Conservation (phyloP, 2,113 vertebrate species). For the Fulica atra region DNA sequence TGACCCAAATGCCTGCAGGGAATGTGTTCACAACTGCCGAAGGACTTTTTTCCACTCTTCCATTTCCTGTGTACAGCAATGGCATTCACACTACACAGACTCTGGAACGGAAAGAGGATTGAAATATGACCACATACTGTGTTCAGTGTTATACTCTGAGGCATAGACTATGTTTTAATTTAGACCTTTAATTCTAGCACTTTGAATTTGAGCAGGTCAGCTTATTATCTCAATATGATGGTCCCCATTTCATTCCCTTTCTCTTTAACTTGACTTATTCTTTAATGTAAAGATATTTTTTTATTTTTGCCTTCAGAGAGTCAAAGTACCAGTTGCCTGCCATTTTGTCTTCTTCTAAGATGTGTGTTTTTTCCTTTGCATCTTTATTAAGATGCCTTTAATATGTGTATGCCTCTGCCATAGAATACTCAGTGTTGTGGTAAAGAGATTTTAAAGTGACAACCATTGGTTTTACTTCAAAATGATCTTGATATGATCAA, state of each 20-base stretch:
- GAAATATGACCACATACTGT: slow-evolving; percentile 88
- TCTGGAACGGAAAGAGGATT: slow-evolving; percentile 98
- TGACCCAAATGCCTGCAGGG: slow-evolving; percentile 92
- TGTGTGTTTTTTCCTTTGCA: slow-evolving; percentile 86
- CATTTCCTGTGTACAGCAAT: slow-evolving; percentile 98
- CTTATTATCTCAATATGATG: slow-evolving; percentile 86
- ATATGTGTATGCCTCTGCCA: slow-evolving; percentile 88
- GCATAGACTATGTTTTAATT: slow-evolving; percentile 88
- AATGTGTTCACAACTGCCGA: slow-evolving; percentile 97
- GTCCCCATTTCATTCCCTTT: slow-evolving; percentile 78
- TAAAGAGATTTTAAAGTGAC: slow-evolving; percentile 87
- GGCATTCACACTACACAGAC: slow-evolving; percentile 96
- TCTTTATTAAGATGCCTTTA: slow-evolving; percentile 90
- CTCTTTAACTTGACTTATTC: slow-evolving; percentile 86
- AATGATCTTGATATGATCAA: slow-evolving; percentile 92
- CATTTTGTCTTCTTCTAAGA: slow-evolving; percentile 83
- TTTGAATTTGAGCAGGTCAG: slow-evolving; percentile 96
- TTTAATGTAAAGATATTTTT: slow-evolving; percentile 89
- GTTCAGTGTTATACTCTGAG: slow-evolving; percentile 85
- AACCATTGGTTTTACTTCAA: slow-evolving; percentile 83
- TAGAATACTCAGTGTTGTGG: slow-evolving; percentile 88
- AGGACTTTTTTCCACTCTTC: slow-evolving; percentile 97
- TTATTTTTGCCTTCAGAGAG: slow-evolving; percentile 89
- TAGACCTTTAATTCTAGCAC: slow-evolving; percentile 94
- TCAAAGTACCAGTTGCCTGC: slow-evolving; percentile 86